Evolutionary conservation across 2,797 vertebrate species (phyloP), one percentile per base, ranked within the genome.

Genomic region (Melanotaenia maccullochi): DNA sequence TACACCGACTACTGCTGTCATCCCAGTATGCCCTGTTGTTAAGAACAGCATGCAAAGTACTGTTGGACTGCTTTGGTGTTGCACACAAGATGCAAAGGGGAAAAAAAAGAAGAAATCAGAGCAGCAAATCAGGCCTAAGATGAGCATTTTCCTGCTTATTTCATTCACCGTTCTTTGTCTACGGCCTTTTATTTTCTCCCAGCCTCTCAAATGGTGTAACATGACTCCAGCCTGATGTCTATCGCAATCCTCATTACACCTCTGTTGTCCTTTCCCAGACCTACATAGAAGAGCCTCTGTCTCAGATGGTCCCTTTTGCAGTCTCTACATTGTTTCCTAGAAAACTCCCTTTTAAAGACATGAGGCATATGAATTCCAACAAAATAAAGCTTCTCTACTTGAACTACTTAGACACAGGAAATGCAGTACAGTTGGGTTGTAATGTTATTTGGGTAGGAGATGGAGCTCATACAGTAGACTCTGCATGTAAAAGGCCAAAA

Each of bases 231-330:
- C 40, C 75, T 79, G 87, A 91, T 91, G 84, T 85, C 78, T 89
- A 90, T 92, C 87, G 65, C 18, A 47, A 52, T 74, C 81, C 84
- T 90, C 79, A 87, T 89, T 91, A 83, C 78, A 72, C 61, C 81
- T 82, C 58, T 81, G 70, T 87, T 84, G 74, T 90, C 78, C 63
- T 82, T 77, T 89, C 80, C 52, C 57, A 73, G 65, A 86, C 70
- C 82, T 69, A 85, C 80, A 90, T 38, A 82, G 72, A 73, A 69
- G 77, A 73, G 81, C 63, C 55, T 82, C 78, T 87, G 78, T 88
- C 77, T 85, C 81, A 64, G 69, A 57, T 71, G 79, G 77, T 73
- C 61, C 44, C 71, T n/a, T 60, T 65, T 57, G 22, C 0, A 60
- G 68, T 55, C 52, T 22, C 20, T 65, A 13, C 40, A 22, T 20